phyloP scores from a whole-genome alignment of 2,113 vertebrate species.

The Motacilla alba region DNA sequence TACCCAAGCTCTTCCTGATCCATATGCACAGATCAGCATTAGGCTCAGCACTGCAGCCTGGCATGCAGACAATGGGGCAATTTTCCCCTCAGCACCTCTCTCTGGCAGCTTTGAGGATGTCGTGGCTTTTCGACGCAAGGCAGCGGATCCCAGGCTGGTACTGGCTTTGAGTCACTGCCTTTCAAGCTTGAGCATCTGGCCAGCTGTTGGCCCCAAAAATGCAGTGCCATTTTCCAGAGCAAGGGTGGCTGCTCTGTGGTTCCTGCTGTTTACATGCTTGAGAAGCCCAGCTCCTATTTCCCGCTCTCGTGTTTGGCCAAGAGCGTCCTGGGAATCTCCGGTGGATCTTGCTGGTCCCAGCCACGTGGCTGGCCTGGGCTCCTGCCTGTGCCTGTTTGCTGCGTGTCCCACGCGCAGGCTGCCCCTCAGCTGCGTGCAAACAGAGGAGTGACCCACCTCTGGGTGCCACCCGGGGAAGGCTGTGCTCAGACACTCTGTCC shows the following conservation, averaged over 20 bases:
- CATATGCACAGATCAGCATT: not conserved
- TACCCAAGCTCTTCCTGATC: slow-evolving; percentile 11
- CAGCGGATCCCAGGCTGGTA: fast-evolving
- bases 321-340: not conserved
- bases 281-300: not conserved
- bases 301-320: not conserved
- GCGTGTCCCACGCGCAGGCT: not conserved
- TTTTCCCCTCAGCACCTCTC: not conserved
- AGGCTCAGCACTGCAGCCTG: not conserved
- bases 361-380: not conserved
- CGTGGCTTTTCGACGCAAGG: not conserved
- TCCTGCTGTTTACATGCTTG: not conserved
- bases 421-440: not conserved
- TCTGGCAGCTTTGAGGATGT: not conserved
- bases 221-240: not conserved
- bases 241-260: not conserved
- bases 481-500: not conserved
- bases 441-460: not conserved
- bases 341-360: not conserved
- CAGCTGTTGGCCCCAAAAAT: not conserved
- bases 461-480: not conserved
- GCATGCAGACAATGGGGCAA: not conserved
- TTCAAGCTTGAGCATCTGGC: not conserved
- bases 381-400: not conserved
- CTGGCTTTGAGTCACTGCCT: not conserved